Evolutionary conservation across 2,888 invertebrate species (phyloP), one percentile per base, ranked within the genome.

Genomic region (Sylvicola cinctus): DNA sequence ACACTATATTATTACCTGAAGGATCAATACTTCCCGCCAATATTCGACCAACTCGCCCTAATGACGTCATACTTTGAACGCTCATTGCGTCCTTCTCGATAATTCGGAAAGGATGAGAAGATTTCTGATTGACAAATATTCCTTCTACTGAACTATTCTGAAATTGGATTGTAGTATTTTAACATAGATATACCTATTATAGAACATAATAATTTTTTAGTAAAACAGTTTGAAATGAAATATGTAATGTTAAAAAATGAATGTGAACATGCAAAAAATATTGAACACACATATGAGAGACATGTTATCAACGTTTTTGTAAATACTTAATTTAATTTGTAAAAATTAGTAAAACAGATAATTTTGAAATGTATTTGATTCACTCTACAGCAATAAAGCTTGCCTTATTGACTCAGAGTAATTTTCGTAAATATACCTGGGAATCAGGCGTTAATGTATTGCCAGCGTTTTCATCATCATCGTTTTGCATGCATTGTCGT

Each of bases 11-110:
- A 60, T 60, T 46, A 70, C 69, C 59, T 41, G 69, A 66, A 27
- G 68, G 66, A 48, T 71, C 71, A 4, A 68, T 60, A 27, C 64
- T 68, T 17, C 79, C 80, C 36, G 76, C 74, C 41, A 83, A 63
- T 49, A 84, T 74, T 44, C 79, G 63, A 17, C 84, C 83, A 40
- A 83, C 75, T 45, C 85, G 65, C 16, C 85, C 85, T 37, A 87
- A 61, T 32, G 87, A 87, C 45, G 83, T 81, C 67, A 87, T 77
- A 50, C 85, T 85, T 54, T 85, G 84, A 45, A 87, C 61, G 51
- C 84, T 85, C 54, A 83, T 68, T 12, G 84, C 74, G 55, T 87
- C 87, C 47, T 81, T 81, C 44, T 88, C 83, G 47, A 87, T 83
- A 41, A 85, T 78, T 51, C 76, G 68, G 54, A 84, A 84, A 14